Conservation (phyloP, 2,888 invertebrate genomes). For the Cantharis flavilabris region DNA sequence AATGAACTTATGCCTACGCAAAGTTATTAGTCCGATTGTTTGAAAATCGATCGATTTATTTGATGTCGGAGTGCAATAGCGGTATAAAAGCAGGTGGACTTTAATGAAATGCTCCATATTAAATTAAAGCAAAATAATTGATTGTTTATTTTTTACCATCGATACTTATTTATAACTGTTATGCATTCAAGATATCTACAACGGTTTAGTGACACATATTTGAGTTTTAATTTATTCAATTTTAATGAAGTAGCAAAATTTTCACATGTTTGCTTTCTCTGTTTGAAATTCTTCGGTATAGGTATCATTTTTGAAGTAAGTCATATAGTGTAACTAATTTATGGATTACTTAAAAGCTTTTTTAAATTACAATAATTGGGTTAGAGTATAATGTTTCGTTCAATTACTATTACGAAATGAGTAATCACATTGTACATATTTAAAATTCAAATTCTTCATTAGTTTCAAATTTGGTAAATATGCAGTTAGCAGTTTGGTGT, state of each 20-base stretch:
- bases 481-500: too few species aligned
- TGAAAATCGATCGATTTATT: background rate
- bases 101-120: background rate
- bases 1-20: background rate
- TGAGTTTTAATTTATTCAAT: background rate
- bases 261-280: background rate
- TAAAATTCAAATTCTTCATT: background rate
- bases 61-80: background rate
- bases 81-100: background rate
- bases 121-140: background rate
- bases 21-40: background rate
- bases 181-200: background rate
- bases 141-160: background rate
- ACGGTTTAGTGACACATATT: constrained; percentile 2
- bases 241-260: background rate
- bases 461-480: background rate
- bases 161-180: background rate
- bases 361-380: background rate
- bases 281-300: background rate
- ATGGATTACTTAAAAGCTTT: background rate
- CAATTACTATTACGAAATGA: background rate
- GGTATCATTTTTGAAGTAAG: background rate
- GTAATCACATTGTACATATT: background rate
- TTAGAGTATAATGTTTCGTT: background rate
- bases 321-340: background rate